These are phyloP conservation scores for Dromius quadrimaculatus DNA, from an alignment of 2,888 invertebrate genomes.

Conservation along the genomic window DNA sequence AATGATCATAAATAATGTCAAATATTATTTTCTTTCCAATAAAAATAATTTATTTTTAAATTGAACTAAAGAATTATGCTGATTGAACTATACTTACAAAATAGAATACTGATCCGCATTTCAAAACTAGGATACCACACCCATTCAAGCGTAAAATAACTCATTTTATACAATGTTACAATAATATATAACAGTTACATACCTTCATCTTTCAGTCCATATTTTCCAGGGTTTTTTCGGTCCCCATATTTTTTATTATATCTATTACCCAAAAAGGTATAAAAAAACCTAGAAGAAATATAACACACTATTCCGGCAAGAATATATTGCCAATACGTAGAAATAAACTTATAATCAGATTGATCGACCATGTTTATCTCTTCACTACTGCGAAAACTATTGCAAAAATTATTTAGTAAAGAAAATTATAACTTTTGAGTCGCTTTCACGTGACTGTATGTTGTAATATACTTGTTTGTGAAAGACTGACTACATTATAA, in stretches of 20 bases:
- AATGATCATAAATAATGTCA: too few species aligned
- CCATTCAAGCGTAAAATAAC: not conserved
- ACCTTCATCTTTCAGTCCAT: not conserved
- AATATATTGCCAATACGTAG: constrained; percentile 64
- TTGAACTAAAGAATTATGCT: too few species aligned
- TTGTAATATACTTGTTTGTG: too few species aligned
- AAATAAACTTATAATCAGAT: constrained; percentile 59
- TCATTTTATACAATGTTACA: not conserved
- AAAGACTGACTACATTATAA: constrained; percentile 11
- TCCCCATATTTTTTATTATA: constrained; percentile 31
- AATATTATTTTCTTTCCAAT: too few species aligned
- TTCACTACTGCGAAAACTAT: not conserved
- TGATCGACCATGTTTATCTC: not conserved
- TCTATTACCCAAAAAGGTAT: constrained; percentile 54
- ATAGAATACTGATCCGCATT: too few species aligned
- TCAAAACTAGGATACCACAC: too few species aligned
- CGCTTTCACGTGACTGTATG: too few species aligned
- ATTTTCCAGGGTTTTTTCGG: constrained; percentile 7
- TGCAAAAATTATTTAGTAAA: too few species aligned
- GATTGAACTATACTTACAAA: too few species aligned
- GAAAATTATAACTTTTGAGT: too few species aligned
- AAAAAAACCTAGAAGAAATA: constrained; percentile 57
- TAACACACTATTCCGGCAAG: constrained; percentile 60
- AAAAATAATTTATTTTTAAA: too few species aligned
- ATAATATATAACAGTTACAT: not conserved